Evolutionary conservation across 1,140 invertebrate species (phyloP).

Genomic region (Cherax quadricarinatus): DNA sequence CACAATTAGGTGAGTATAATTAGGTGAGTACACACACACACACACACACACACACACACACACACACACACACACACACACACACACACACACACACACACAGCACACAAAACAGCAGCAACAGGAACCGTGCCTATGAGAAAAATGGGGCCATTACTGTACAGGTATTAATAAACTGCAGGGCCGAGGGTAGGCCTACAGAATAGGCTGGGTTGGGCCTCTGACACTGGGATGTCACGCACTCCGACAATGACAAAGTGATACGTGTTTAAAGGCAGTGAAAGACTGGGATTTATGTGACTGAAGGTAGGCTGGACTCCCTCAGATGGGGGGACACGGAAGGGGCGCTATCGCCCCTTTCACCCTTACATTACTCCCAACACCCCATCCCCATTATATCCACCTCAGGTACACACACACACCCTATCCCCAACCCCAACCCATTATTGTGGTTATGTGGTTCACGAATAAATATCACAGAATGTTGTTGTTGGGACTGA

Average conservation of each 20-base stretch:
- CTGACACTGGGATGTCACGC: slow-evolving; percentile 52
- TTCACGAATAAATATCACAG: slow-evolving; percentile 18
- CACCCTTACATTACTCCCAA: background rate
- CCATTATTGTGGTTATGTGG: background rate
- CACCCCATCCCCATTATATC: slow-evolving; percentile 1
- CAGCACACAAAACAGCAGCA: background rate
- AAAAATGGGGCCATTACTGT: slow-evolving; percentile 51
- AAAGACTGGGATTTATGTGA: slow-evolving; percentile 53
- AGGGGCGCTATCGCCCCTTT: background rate
- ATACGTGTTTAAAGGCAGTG: slow-evolving; percentile 61
- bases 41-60: background rate
- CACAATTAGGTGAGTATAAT: no score
- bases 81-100: background rate
- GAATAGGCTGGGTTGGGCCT: slow-evolving; percentile 48
- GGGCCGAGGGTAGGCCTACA: slow-evolving; percentile 47
- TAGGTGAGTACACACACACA: no score
- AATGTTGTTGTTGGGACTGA: no score
- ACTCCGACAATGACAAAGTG: slow-evolving; percentile 58
- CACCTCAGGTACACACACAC: background rate
- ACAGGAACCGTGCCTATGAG: slow-evolving; percentile 14
- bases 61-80: background rate
- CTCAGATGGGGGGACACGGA: background rate
- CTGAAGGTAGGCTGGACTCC: slow-evolving; percentile 20
- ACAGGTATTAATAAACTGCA: slow-evolving; percentile 61
- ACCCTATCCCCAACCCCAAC: background rate